Conservation (phyloP, 2,113 vertebrate genomes). For the Empidonax alnorum region DNA sequence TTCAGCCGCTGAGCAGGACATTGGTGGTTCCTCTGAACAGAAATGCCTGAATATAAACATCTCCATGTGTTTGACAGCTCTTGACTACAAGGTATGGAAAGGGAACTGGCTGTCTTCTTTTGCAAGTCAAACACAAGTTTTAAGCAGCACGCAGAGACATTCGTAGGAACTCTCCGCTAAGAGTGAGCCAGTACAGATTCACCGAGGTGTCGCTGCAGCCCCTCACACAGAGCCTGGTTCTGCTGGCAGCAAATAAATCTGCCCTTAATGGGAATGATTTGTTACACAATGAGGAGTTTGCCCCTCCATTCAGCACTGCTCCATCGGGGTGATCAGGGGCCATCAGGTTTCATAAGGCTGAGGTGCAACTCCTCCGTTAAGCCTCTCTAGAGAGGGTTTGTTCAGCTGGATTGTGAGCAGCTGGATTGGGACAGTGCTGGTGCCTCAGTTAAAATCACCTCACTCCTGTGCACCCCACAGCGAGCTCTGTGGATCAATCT, state of each 20-base stretch:
- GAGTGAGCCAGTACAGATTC: neutral
- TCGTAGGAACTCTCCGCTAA: neutral
- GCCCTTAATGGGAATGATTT: neutral
- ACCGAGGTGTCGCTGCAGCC: fast-evolving
- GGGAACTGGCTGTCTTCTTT: neutral
- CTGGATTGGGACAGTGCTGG: fast-evolving
- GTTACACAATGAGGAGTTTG: neutral
- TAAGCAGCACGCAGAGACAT: neutral
- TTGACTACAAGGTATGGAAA: neutral
- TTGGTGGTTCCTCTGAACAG: neutral
- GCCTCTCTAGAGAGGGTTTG: neutral
- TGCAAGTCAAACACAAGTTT: neutral
- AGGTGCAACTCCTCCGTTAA: neutral
- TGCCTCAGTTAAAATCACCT: neutral
- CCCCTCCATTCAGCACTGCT: neutral
- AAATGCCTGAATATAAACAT: neutral
- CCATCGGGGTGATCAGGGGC: neutral
- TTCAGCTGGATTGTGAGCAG: neutral
- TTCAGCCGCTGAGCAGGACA: neutral
- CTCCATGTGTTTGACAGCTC: neutral
- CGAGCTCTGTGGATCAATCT: neutral
- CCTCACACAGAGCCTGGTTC: fast-evolving
- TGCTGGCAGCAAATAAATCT: neutral
- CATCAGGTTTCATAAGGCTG: neutral
- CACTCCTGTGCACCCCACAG: neutral